Percentiles rank a stretch among this genome's conserved stretches.
Conservation (phyloP, 2,888 invertebrate species). For the Drosophila picticornis region DNA sequence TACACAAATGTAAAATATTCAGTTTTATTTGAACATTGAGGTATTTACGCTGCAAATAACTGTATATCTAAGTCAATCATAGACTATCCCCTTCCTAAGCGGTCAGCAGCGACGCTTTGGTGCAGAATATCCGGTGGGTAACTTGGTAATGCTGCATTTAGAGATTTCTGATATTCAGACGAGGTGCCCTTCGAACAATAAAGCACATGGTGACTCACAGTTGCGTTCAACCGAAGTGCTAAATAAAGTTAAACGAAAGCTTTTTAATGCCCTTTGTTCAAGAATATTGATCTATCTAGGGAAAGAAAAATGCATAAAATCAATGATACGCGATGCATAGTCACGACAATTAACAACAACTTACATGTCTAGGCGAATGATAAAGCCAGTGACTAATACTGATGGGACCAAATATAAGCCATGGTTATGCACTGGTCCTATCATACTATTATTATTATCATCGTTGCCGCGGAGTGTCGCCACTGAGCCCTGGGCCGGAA, state of each 20-base stretch:
- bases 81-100: not conserved
- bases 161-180: not conserved
- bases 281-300: not conserved
- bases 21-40: not conserved
- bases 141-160: not conserved
- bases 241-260: not conserved
- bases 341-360: not conserved
- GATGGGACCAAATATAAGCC: slow-evolving; percentile 33
- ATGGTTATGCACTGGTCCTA: slow-evolving; percentile 2
- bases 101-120: not conserved
- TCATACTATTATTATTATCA: slow-evolving; percentile 24
- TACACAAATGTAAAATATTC: not conserved
- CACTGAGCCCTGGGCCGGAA: not conserved
- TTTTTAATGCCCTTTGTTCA: not conserved
- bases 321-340: too few relatives aligned
- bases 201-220: not conserved
- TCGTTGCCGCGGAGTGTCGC: slow-evolving; percentile 8
- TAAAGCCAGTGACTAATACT: slow-evolving; percentile 31
- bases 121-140: not conserved
- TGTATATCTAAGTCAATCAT: not conserved
- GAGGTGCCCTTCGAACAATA: not conserved
- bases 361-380: slow-evolving; percentile 3
- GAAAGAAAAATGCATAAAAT: too few relatives aligned
- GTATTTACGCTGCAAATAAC: not conserved
- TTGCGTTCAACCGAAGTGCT: not conserved